A percentile compares a stretch with the other conserved stretches of the same genome.
These are phyloP conservation scores for Agrochola macilenta DNA, from an alignment of 2,888 invertebrate species.

Conservation along the genomic window DNA sequence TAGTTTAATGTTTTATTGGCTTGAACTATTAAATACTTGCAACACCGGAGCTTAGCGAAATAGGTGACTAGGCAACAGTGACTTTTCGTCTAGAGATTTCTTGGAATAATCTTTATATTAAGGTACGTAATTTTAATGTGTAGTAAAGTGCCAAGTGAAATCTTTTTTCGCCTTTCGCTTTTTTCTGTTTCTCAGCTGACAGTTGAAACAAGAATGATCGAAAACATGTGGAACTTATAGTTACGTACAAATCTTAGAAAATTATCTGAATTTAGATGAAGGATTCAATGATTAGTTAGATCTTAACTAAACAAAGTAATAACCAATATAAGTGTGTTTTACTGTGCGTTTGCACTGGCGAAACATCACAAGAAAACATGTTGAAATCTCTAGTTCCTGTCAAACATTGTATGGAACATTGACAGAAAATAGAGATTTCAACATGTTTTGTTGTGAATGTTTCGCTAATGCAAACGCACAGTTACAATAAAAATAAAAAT, in stretches of 20 bases:
- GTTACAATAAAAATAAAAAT: neutral
- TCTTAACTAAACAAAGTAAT: neutral
- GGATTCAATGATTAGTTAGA: neutral
- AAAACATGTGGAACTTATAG: neutral
- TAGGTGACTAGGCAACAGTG: conserved; percentile 46
- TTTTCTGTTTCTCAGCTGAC: neutral
- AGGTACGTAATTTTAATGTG: neutral
- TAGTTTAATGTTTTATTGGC: conserved; percentile 53
- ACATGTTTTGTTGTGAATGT: no score
- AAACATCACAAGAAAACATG: no score
- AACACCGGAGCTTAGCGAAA: conserved; percentile 44
- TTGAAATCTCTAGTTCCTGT: no score
- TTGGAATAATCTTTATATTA: conserved; percentile 3
- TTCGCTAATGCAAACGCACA: no score
- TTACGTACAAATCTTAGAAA: no score
- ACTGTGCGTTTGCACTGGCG: no score
- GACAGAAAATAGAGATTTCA: no score
- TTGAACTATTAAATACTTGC: conserved; percentile 55
- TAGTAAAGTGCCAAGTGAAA: neutral
- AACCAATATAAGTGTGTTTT: conserved; percentile 6
- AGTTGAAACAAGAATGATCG: neutral
- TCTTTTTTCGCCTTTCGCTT: neutral
- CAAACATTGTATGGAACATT: no score
- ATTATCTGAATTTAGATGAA: neutral
- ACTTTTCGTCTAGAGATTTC: conserved; percentile 27